These are phyloP conservation scores for Phalacrocorax brasilianus DNA, from an alignment of 2,113 vertebrate species.

Conservation along the genomic window DNA sequence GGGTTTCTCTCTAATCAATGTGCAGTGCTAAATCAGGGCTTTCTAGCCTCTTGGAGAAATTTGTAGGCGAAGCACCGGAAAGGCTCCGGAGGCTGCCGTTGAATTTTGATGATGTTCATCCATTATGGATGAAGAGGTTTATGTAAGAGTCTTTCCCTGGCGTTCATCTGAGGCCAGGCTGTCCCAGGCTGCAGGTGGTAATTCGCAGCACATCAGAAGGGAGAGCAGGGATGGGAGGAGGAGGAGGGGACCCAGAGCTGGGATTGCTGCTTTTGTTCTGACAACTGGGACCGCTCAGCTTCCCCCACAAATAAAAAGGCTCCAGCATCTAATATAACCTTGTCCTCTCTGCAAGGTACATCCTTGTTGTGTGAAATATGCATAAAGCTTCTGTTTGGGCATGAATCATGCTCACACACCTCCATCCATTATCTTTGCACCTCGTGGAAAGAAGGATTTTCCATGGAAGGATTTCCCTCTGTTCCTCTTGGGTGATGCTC, in stretches of 20 bases:
- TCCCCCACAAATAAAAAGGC: not conserved
- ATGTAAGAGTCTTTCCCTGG: conserved; percentile 56
- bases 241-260: not conserved
- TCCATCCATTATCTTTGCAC: not conserved
- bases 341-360: not conserved
- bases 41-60: conserved; percentile 23
- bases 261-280: not conserved
- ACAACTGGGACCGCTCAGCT: not conserved
- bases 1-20: not conserved
- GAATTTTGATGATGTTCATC: conserved; percentile 60
- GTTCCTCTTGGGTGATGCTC: not conserved
- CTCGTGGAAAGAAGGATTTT: not conserved
- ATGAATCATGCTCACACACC: not conserved
- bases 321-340: not conserved
- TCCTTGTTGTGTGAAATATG: not conserved
- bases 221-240: not conserved
- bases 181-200: not conserved
- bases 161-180: conserved; percentile 57
- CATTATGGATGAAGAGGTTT: conserved; percentile 68
- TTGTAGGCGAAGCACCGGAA: conserved; percentile 46
- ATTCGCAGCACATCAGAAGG: not conserved
- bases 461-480: not conserved
- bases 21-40: not conserved
- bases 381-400: not conserved
- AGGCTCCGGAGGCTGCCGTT: conserved; percentile 21